Percentiles rank a stretch among this genome's conserved stretches.
These are phyloP conservation scores for Alcis repandata DNA, from an alignment of 2,888 invertebrate genomes.

Conservation along the genomic window DNA sequence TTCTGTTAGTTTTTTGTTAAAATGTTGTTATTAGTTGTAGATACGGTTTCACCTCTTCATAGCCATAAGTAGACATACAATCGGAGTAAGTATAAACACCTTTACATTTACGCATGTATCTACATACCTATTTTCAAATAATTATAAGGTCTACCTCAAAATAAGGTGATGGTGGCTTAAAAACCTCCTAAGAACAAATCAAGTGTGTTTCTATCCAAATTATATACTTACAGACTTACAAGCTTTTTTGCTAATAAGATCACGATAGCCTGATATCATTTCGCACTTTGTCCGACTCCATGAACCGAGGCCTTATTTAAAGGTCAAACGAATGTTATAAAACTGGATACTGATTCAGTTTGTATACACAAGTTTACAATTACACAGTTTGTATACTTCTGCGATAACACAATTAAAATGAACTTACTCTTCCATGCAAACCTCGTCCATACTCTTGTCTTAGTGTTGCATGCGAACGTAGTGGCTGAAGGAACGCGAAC, in stretches of 20 bases:
- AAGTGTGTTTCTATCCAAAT: neutral
- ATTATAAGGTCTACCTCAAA: too few species aligned
- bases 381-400: too few species aligned
- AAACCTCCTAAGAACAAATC: neutral
- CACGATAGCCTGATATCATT: conserved; percentile 34
- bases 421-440: conserved; percentile 43
- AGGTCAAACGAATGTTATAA: conserved; percentile 79
- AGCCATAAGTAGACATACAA: too few species aligned
- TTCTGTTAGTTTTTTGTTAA: neutral
- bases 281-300: conserved; percentile 44
- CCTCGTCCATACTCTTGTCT: conserved; percentile 47
- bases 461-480: conserved; percentile 48
- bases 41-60: neutral
- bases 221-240: conserved; percentile 16
- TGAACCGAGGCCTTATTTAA: conserved; percentile 65
- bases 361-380: conserved; percentile 63
- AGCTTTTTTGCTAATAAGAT: conserved; percentile 23
- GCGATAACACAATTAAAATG: conserved; percentile 60
- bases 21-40: neutral
- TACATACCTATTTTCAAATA: neutral
- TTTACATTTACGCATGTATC: neutral
- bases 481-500: conserved; percentile 28
- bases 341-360: conserved; percentile 67
- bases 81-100: neutral
- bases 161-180: neutral